Percentiles rank a stretch among this genome's conserved stretches.
Conservation (phyloP, 1,140 invertebrate species). For the Phymastichus coffea region DNA sequence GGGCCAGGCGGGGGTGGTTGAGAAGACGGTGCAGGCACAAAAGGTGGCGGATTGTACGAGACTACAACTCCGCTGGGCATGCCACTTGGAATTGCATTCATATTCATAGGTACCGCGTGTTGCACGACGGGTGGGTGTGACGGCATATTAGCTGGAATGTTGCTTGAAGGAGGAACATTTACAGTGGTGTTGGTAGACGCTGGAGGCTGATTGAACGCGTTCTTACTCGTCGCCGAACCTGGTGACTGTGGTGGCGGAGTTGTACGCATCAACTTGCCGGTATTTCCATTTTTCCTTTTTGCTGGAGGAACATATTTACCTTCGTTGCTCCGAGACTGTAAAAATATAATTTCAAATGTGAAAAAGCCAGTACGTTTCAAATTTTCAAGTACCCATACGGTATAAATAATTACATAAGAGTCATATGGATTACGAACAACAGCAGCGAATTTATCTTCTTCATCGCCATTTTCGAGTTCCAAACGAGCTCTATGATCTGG, state of each 20-base stretch:
- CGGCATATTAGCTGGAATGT: conserved; percentile 49
- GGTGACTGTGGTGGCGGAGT: conserved; percentile 58
- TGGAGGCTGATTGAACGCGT: conserved; percentile 49
- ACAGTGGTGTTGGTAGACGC: conserved; percentile 44
- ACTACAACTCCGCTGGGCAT: conserved; percentile 53
- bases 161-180: conserved; percentile 47
- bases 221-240: conserved; percentile 45
- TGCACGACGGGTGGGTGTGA: conserved; percentile 44
- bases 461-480: conserved; percentile 88
- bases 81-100: conserved; percentile 51
- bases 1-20: conserved; percentile 44
- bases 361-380: neutral
- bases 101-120: conserved; percentile 49
- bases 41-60: conserved; percentile 51
- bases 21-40: conserved; percentile 48
- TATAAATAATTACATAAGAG: too few species aligned
- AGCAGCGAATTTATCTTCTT: conserved; percentile 81
- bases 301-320: conserved; percentile 78
- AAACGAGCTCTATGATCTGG: conserved; percentile 76
- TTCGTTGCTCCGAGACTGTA: conserved; percentile 41
- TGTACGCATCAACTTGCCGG: conserved; percentile 59
- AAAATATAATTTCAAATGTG: conserved; percentile 13
- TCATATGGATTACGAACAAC: conserved; percentile 59
- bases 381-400: neutral
- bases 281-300: conserved; percentile 68